Evolutionary conservation across 2,888 invertebrate species (phyloP).

Genomic region (Abscondita cerata): DNA sequence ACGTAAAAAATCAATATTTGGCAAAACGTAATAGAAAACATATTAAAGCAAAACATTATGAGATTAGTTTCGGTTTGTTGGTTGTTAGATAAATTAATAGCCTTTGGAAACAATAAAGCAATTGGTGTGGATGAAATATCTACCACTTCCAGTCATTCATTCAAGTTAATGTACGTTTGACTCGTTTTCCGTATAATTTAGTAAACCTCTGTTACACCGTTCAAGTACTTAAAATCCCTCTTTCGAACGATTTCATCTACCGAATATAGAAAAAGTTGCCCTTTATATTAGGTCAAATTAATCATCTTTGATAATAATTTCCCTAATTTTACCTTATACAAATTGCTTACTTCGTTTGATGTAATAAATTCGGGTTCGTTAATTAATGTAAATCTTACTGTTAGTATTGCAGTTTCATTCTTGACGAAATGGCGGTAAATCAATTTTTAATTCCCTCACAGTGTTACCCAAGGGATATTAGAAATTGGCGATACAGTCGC

Average conservation of each 20-base stretch:
- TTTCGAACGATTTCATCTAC: slow-evolving; percentile 42
- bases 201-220: slow-evolving; percentile 40
- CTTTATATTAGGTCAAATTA: too few relatives aligned
- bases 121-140: slow-evolving; percentile 47
- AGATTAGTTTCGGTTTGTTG: slow-evolving; percentile 39
- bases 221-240: slow-evolving; percentile 42
- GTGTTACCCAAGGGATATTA: not conserved
- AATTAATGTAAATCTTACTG: too few relatives aligned
- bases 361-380: too few relatives aligned
- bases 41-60: slow-evolving; percentile 36
- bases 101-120: slow-evolving; percentile 47
- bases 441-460: not conserved
- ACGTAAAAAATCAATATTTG: not conserved
- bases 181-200: slow-evolving; percentile 46
- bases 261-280: not conserved
- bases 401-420: too few relatives aligned
- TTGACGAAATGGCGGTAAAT: too few relatives aligned
- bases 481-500: not conserved
- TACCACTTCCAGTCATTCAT: slow-evolving; percentile 37
- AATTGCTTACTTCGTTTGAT: too few relatives aligned
- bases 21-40: slow-evolving; percentile 5
- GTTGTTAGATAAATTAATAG: slow-evolving; percentile 47
- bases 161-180: slow-evolving; percentile 39
- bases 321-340: too few relatives aligned
- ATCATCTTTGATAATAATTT: too few relatives aligned